Evolutionary conservation across 2,888 invertebrate genomes (phyloP).

Genomic region (Blastobasis lacticolella): DNA sequence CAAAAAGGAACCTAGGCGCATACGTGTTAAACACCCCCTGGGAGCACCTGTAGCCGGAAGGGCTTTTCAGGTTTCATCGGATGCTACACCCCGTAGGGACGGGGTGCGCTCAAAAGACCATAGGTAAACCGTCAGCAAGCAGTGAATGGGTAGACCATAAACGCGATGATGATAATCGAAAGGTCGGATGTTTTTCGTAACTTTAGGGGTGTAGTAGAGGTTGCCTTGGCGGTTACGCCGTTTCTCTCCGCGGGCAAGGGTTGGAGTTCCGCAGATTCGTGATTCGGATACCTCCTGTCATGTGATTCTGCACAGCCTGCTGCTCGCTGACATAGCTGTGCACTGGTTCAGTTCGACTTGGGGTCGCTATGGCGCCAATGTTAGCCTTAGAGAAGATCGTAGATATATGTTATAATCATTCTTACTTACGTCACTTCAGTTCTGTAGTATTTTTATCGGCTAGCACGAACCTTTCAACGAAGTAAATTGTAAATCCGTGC

Average conservation of each 20-base stretch:
- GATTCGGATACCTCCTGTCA: constrained; percentile 62
- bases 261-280: constrained; percentile 61
- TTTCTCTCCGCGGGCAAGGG: constrained; percentile 26
- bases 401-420: too few relatives aligned
- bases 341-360: constrained; percentile 69
- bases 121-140: constrained; percentile 20
- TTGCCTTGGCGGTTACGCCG: constrained; percentile 33
- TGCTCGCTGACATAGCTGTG: constrained; percentile 64
- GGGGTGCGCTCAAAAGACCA: too few relatives aligned
- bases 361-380: constrained; percentile 31
- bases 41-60: too few relatives aligned
- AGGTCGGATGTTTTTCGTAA: constrained; percentile 31
- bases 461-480: too few relatives aligned
- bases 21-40: too few relatives aligned
- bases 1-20: too few relatives aligned
- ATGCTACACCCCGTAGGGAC: too few relatives aligned
- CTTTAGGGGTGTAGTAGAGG: constrained; percentile 16
- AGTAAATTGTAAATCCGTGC: too few relatives aligned
- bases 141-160: constrained; percentile 72
- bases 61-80: too few relatives aligned
- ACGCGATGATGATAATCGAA: constrained; percentile 37
- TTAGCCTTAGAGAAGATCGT: too few relatives aligned
- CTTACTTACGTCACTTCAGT: too few relatives aligned
- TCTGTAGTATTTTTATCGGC: too few relatives aligned
- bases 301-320: constrained; percentile 73